Evolutionary conservation across 2,888 invertebrate genomes (phyloP).

Genomic region (Carcina quercana): DNA sequence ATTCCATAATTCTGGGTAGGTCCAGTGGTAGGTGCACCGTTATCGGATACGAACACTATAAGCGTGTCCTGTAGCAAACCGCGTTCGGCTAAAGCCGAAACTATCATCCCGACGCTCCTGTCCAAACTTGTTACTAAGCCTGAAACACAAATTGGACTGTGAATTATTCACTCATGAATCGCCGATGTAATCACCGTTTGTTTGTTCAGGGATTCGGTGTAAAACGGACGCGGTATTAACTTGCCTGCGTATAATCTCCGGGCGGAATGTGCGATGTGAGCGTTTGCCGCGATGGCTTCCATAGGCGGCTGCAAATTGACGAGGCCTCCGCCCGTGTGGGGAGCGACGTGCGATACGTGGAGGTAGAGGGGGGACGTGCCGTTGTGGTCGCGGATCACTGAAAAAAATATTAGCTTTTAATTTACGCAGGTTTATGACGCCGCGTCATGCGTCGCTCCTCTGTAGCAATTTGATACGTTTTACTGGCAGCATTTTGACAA

Average conservation of each 20-base stretch:
- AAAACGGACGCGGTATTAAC: background rate
- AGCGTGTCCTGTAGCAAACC: constrained; percentile 84
- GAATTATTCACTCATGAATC: background rate
- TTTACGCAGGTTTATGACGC: too few species aligned
- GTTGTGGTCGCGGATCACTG: constrained; percentile 74
- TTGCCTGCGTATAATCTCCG: constrained; percentile 82
- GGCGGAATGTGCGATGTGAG: constrained; percentile 78
- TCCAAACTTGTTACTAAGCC: constrained; percentile 82
- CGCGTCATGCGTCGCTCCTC: too few species aligned
- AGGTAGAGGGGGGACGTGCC: constrained; percentile 79
- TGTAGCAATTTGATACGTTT: too few species aligned
- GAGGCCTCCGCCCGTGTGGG: constrained; percentile 82
- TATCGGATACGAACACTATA: constrained; percentile 88
- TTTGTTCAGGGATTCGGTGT: background rate
- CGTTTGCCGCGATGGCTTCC: constrained; percentile 77
- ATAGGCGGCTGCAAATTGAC: constrained; percentile 80
- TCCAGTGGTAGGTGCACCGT: constrained; percentile 84
- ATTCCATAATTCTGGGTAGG: constrained; percentile 77
- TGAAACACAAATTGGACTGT: constrained; percentile 23
- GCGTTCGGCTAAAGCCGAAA: constrained; percentile 76
- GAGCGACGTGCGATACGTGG: constrained; percentile 83
- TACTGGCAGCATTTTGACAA: too few species aligned
- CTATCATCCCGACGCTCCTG: constrained; percentile 82
- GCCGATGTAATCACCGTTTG: background rate
- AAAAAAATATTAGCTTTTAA: too few species aligned